These are phyloP conservation scores for Aldabrachelys gigantea DNA, from an alignment of 2,113 vertebrate species.

Conservation along the genomic window DNA sequence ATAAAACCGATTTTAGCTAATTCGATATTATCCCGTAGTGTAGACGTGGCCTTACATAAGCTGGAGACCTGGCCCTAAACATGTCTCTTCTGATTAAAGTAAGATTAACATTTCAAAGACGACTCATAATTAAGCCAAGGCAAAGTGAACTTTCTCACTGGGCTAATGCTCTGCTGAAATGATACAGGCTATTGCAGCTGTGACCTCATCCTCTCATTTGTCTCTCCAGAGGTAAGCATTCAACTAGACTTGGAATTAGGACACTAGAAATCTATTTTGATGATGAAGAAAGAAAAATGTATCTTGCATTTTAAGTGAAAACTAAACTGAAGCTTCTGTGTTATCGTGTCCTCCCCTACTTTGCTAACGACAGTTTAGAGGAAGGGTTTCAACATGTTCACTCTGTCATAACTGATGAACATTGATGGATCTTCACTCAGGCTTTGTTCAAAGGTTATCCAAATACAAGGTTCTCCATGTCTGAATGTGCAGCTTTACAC, in stretches of 20 bases:
- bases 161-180: background rate
- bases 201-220: background rate
- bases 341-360: background rate
- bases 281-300: background rate
- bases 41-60: no score
- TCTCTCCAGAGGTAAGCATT: background rate
- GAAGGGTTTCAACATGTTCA: background rate
- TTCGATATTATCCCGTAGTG: no score
- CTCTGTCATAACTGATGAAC: background rate
- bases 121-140: background rate
- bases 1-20: no score
- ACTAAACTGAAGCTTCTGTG: background rate
- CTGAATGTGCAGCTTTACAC: background rate
- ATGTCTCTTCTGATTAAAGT: background rate
- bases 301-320: background rate
- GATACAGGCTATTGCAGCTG: fast-evolving
- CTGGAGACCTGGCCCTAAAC: fast-evolving
- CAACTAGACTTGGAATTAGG: background rate
- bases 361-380: background rate
- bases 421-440: background rate
- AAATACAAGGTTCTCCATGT: slow-evolving; percentile 35
- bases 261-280: background rate
- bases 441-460: slow-evolving; percentile 10
- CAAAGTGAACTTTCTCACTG: background rate
- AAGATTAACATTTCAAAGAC: background rate